Base-by-base conservation (phyloP, 2,113 vertebrate genomes). In the Lipophrys pholis region DNA sequence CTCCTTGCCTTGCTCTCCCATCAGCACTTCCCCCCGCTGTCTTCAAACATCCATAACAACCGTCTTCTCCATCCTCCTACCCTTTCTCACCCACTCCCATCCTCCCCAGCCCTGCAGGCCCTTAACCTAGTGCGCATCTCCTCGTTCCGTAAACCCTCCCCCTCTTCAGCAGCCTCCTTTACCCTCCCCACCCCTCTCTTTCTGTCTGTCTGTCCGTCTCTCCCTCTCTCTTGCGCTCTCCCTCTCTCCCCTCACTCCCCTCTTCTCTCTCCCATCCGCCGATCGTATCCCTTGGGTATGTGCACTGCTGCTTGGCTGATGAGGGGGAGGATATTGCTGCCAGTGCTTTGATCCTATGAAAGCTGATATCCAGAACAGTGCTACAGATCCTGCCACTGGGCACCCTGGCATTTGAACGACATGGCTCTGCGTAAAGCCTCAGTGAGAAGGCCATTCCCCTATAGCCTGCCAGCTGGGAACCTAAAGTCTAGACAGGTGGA, bases 281-380 rank as follows among this genome's bases (percentile, higher is more conserved):
- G 46, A 84, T 91, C 61, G 57, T 79, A 66, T 80, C 78, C 78
- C 89, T 70, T 82, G 90, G 91, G 92, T 89, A 69, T 77, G 64
- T 89, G 85, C 86, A 79, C 83, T 76, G 86, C 71, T 85, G 77
- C 61, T 82, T 61, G 87, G 79, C 83, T 90, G 89, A 91, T 90
- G 89, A 90, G 90, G 86, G 87, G 90, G 90, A 91, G 67, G 85
- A 89, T 90, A 89, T 94, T 81, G 85, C 82, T 90, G 89, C 87
- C 87, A 89, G 89, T 88, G 85, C 89, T 92, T 92, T 92, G 90
- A 92, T 92, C 91, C 90, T 82, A 86, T 88, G 88, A 92, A 91
- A 92, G 87, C 90, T 93, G 88, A 94, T 94, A 92, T 90, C 91
- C 87, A 84, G 16, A 89, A 83, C 90, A 91, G 86, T 92, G 80